Evolutionary conservation across 1,140 invertebrate genomes (phyloP).

Genomic region (Riptortus pedestris): DNA sequence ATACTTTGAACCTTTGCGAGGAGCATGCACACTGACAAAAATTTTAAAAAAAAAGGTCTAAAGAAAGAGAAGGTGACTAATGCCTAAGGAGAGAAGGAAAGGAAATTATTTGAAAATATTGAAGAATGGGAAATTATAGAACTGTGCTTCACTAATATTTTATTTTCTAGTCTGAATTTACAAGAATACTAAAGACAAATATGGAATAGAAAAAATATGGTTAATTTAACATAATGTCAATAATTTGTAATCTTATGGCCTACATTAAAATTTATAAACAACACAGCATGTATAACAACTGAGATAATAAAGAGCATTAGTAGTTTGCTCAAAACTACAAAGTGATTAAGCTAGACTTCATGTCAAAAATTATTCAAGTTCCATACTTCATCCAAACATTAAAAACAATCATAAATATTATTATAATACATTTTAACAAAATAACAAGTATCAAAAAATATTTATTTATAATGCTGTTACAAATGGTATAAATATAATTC

Average conservation of each 20-base stretch:
- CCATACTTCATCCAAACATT: constrained; percentile 2
- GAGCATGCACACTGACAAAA: no score
- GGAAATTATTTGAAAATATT: no score
- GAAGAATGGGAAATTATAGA: no score
- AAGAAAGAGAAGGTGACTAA: no score
- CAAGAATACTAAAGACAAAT: neutral
- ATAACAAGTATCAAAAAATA: constrained; percentile 22
- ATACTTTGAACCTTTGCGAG: no score
- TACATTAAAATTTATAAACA: constrained; percentile 13
- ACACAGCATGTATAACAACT: neutral
- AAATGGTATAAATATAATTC: constrained; percentile 23
- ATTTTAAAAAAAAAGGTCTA: no score
- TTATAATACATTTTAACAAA: constrained; percentile 19
- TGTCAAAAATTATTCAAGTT: constrained; percentile 6
- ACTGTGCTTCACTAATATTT: constrained; percentile 5
- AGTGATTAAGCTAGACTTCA: constrained; percentile 3
- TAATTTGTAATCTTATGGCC: constrained; percentile 1
- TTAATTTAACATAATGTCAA: constrained; percentile 8
- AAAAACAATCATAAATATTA: constrained; percentile 20
- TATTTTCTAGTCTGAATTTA: constrained; percentile 11
- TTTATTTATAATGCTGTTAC: constrained; percentile 19
- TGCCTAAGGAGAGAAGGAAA: no score
- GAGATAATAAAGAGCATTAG: constrained; percentile 11
- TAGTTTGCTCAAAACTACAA: neutral
- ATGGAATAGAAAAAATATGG: constrained; percentile 13